These are phyloP conservation scores for Heptranchias perlo DNA, from an alignment of 2,113 vertebrate genomes.

Conservation along the genomic window DNA sequence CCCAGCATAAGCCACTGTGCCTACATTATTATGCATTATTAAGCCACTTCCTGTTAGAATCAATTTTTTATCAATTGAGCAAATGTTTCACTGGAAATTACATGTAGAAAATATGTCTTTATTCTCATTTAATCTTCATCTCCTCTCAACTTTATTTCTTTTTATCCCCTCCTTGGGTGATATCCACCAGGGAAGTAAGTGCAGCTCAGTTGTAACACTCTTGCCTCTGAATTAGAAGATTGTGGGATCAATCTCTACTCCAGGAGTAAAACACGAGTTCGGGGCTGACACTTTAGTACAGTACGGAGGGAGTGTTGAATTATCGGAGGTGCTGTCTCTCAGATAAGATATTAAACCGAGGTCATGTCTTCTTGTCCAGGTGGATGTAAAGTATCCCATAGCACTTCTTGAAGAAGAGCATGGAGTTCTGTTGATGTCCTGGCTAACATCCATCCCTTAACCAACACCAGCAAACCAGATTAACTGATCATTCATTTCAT, in stretches of 20 bases:
- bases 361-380: not conserved
- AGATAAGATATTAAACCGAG: not conserved
- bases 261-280: not conserved
- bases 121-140: not conserved
- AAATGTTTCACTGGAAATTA: not conserved
- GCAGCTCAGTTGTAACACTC: not conserved
- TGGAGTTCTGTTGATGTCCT: not conserved
- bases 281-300: not conserved
- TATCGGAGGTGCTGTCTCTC: not conserved
- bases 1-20: not conserved
- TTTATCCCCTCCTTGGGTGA: not conserved
- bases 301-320: not conserved
- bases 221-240: not conserved
- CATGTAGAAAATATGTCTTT: not conserved
- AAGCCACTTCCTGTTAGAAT: not conserved
- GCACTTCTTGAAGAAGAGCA: not conserved
- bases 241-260: not conserved
- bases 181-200: not conserved
- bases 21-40: not conserved
- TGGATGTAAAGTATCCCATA: not conserved
- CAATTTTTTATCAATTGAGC: not conserved
- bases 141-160: not conserved
- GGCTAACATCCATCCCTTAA: not conserved
- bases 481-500: not conserved
- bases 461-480: not conserved